A percentile compares a stretch with the other conserved stretches of the same genome.
These are phyloP conservation scores for Nineta flava DNA, from an alignment of 2,888 invertebrate genomes.

Conservation along the genomic window DNA sequence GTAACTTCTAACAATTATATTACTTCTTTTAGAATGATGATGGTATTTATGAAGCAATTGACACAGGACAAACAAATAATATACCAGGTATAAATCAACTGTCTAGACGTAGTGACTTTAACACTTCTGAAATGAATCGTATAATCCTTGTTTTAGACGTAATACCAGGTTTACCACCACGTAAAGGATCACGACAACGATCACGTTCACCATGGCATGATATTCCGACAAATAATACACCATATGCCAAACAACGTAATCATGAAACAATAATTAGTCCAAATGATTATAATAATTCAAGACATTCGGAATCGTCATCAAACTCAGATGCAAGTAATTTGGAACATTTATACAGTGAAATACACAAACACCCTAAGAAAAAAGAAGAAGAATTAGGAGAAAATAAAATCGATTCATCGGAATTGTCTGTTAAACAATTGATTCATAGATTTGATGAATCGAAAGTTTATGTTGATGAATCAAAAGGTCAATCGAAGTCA, in stretches of 20 bases:
- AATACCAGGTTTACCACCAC: constrained; percentile 7
- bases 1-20: too few relatives aligned
- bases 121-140: too few relatives aligned
- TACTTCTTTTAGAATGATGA: too few relatives aligned
- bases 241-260: constrained; percentile 12
- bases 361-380: neutral
- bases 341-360: neutral
- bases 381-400: neutral
- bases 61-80: too few relatives aligned
- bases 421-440: constrained; percentile 18
- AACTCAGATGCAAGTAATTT: neutral
- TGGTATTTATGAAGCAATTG: too few relatives aligned
- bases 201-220: constrained; percentile 20
- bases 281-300: neutral
- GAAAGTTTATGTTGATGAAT: constrained; percentile 12
- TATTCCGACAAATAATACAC: constrained; percentile 19
- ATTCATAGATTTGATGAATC: constrained; percentile 23
- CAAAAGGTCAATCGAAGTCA: constrained; percentile 7
- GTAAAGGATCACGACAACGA: constrained; percentile 7
- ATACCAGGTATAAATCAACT: too few relatives aligned
- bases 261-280: constrained; percentile 8
- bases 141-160: constrained; percentile 7
- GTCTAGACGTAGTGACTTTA: too few relatives aligned
- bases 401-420: constrained; percentile 7
- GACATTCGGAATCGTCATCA: neutral